A percentile compares a stretch with the other conserved stretches of the same genome.
Conservation (phyloP, 30 jellyfish, hydroid and myxozoan genomes). For the Hydra vulgaris region DNA sequence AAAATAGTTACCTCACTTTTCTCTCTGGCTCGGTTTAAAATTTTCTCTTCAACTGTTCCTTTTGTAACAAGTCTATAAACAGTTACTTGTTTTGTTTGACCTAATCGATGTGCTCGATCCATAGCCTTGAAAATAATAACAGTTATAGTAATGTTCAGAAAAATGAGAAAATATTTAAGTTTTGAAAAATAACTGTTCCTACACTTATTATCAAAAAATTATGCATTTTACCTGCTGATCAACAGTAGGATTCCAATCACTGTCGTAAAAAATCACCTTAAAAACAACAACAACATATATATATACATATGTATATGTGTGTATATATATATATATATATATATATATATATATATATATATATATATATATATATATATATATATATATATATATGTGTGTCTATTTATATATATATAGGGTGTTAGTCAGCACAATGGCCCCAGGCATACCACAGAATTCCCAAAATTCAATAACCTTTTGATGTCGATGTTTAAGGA, state of each 20-base stretch:
- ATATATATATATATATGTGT: too few species aligned
- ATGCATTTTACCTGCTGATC: conserved; percentile 91
- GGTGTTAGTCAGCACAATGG: too few species aligned
- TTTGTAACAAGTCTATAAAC: conserved; percentile 87
- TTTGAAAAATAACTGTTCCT: neutral
- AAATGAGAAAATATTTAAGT: neutral
- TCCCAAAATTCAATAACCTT: too few species aligned
- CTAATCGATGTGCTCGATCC: conserved; percentile 99
- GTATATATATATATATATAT: too few species aligned
- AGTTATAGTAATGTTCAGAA: neutral
- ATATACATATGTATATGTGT: neutral
- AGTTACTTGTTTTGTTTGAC: conserved; percentile 93
- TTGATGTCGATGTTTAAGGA: too few species aligned
- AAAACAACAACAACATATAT: neutral
- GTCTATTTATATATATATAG: too few species aligned
- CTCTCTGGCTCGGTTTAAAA: conserved; percentile 83
- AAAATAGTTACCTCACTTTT: conserved; percentile 67
- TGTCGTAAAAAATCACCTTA: conserved; percentile 90
- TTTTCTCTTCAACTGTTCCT: conserved; percentile 86
- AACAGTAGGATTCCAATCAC: conserved; percentile 98
- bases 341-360: too few species aligned
- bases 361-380: too few species aligned
- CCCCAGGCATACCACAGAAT: too few species aligned
- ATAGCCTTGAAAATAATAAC: conserved; percentile 54
- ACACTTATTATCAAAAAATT: neutral